Evolutionary conservation across 2,888 invertebrate genomes (phyloP).

Genomic region (Epinotia brunnichana): DNA sequence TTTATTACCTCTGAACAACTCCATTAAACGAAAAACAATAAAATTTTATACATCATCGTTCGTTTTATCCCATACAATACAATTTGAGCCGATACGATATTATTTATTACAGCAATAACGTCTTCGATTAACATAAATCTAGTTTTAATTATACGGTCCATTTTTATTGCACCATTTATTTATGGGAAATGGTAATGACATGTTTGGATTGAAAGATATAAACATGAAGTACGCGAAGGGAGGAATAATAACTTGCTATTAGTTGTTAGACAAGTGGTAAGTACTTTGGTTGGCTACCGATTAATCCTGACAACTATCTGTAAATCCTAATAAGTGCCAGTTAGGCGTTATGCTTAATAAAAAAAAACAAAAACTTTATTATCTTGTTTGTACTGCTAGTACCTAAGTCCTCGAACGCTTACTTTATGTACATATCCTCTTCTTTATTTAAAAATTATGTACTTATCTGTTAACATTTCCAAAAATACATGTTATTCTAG

Average conservation of each 20-base stretch:
- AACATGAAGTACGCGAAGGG: slow-evolving; percentile 21
- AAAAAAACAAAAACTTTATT: no score
- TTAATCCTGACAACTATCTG: slow-evolving; percentile 2
- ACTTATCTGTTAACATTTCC: no score
- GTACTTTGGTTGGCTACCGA: neutral
- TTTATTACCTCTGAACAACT: slow-evolving; percentile 50
- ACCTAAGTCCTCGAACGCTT: no score
- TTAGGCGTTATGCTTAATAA: neutral
- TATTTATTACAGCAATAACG: slow-evolving; percentile 67
- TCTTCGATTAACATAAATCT: slow-evolving; percentile 67
- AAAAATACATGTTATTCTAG: no score
- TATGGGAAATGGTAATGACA: slow-evolving; percentile 36
- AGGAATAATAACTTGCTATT: neutral
- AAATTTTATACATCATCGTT: slow-evolving; percentile 59
- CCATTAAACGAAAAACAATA: slow-evolving; percentile 67
- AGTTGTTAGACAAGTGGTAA: slow-evolving; percentile 7
- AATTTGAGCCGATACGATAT: slow-evolving; percentile 57
- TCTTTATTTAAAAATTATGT: no score
- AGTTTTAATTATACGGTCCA: slow-evolving; percentile 63
- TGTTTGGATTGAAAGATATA: slow-evolving; percentile 35
- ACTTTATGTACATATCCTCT: no score
- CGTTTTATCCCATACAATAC: slow-evolving; percentile 55
- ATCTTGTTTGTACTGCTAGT: neutral
- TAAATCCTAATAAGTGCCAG: slow-evolving; percentile 3
- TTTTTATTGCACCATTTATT: slow-evolving; percentile 51